Base-by-base conservation (phyloP, 1,140 invertebrate species). In the Heliothis subflexa region DNA sequence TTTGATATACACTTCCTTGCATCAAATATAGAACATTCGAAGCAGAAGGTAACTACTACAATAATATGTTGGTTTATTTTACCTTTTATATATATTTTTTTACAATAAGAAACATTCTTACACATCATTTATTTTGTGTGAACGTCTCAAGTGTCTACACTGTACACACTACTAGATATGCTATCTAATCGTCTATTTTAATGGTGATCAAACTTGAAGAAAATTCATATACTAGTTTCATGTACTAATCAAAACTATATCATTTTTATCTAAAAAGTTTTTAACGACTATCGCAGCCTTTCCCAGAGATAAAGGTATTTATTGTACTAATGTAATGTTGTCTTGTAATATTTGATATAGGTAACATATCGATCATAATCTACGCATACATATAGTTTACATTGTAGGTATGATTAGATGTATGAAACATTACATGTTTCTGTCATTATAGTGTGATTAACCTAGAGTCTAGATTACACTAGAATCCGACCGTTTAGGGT, bases 221-320 rank as follows among this genome's bases (percentile, higher is more conserved):
- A 1, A 33, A 33, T 33, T 33, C 33, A n/a, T n/a, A 54, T 9
- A 4, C 47, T 4, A 2, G 14, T 70, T 13, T 59, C n/a, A 10
- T 72, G 21, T 25, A 25, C 21, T 25, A 25, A 3, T 59, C 7
- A 33, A 61, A 16, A 47, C 25, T n/a, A 21, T 45, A 18, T 61
- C n/a, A 28, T 13, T 18, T 18, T 47, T 16, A 28, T 21, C n/a
- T 45, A 47, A 62, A 62, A 62, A 62, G 12, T 52, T 68, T 50
- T 68, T 68, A 10, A 50, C 14, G 50, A 50, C 45, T 5, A 68
- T 16, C 12, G 21, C 64, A 68, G 64, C 64, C 14, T 52, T 47
- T 14, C 18, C 12, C 47, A 25, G 64, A 68, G 64, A 50, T 13
- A 28, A 52, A 68, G 64, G 64, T 68, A 68, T 50, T 40, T 40